Conservation (phyloP, 1,140 invertebrate species). For the Gryon sp. region DNA sequence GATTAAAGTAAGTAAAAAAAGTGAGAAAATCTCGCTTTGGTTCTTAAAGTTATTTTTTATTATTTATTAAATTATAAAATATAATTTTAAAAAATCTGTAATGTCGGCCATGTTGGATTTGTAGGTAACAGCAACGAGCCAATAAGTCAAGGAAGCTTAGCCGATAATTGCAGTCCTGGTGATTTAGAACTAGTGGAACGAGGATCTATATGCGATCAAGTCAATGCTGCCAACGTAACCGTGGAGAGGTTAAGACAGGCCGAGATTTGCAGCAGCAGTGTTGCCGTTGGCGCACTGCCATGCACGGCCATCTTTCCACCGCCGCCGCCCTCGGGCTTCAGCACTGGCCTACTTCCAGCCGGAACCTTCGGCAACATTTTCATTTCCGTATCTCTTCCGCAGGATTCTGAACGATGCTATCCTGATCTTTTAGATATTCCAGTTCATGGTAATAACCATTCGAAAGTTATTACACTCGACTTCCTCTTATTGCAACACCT, state of each 20-base stretch:
- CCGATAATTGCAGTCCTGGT: constrained; percentile 79
- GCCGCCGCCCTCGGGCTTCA: constrained; percentile 84
- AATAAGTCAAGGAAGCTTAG: constrained; percentile 78
- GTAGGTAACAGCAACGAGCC: constrained; percentile 80
- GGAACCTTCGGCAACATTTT: constrained; percentile 86
- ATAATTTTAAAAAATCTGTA: too few relatives aligned
- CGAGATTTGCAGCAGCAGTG: constrained; percentile 58
- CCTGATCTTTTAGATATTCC: constrained; percentile 88
- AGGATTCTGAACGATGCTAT: constrained; percentile 84
- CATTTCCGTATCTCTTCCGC: constrained; percentile 86
- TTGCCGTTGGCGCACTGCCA: constrained; percentile 64
- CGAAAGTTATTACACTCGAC: background rate
- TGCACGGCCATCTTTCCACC: constrained; percentile 82
- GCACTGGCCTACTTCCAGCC: constrained; percentile 81
- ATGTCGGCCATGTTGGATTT: background rate
- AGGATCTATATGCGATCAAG: constrained; percentile 72
- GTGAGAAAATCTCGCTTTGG: too few relatives aligned
- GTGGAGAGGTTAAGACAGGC: constrained; percentile 85
- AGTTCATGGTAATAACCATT: constrained; percentile 67
- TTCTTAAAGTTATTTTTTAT: too few relatives aligned
- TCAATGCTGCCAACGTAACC: constrained; percentile 85
- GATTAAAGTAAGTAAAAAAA: too few relatives aligned
- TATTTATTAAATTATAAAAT: constrained; percentile 58
- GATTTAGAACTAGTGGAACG: constrained; percentile 80
- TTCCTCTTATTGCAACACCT: background rate